Evolutionary conservation across 53 echinoderm and acorn worm genomes (phyloP), one percentile per base, ranked within the genome.

Genomic region (Echinometra lucunter): DNA sequence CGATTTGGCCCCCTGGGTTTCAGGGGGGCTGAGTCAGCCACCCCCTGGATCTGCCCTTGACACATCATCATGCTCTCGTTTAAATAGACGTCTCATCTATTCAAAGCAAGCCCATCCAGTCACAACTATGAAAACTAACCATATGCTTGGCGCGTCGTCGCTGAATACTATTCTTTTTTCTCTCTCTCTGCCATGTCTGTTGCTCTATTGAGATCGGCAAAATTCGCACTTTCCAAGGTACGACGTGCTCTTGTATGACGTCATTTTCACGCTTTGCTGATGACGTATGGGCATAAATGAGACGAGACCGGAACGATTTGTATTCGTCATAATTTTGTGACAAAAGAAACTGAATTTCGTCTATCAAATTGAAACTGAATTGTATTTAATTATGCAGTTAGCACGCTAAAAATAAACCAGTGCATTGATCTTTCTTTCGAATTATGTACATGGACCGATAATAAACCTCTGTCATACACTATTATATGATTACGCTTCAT

Each of bases 161-260:
- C 9, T 23, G 81, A 81, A 81, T 81, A 40, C 23, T 44, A 44
- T 23, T 42, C 21, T 38, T n/a, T n/a, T n/a, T n/a, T n/a, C n/a
- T n/a, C n/a, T 4, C 53, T 42, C 44, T 2, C 81, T 30, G 81
- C 2, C 8, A 40, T 81, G 44, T 81, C 44, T 44, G 44, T 81
- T 81, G 18, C 38, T 40, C 81, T 13, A 72, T 6, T 5, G 28
- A 15, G 23, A 19, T 23, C 21, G 44, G 17, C 40, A 42, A 81
- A 44, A 25, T 40, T 81, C 40, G 81, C 81, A 81, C 81, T 81
- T 81, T 81, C 23, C 81, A 81, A 81, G 81, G 75, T 44, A 44
- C 81, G 44, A 5, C 27, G 1, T 81, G 81, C 8, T 6, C 44
- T 44, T 23, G 44, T 42, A 23, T 85, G 85, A 85, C 85, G 85